Base-by-base conservation (phyloP, 2,113 vertebrate genomes). In the Electrona antarctica region DNA sequence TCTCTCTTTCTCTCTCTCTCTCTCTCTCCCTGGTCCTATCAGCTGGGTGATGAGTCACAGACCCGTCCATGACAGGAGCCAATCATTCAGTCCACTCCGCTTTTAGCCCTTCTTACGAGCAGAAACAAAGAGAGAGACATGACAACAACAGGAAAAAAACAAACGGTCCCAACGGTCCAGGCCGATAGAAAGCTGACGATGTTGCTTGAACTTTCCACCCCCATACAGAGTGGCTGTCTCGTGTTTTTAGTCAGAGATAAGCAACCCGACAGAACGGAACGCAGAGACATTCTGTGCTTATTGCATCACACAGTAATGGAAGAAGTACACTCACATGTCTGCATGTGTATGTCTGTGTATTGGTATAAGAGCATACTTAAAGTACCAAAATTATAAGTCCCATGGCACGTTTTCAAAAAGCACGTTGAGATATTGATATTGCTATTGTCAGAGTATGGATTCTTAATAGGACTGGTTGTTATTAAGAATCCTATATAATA, bases 11-110 rank as follows among this genome's bases (percentile, higher is more conserved):
- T 41, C 33, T 41, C 33, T 4, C 77, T 83, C 78, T 84, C 77
- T 73, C 72, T 62, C 65, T 67, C 54, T 83, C 79, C 78, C 81
- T 80, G 70, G 80, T 76, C 78, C 85, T 75, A 85, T 88, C 88
- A 87, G 77, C 86, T 81, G 61, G 67, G 83, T 90, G 89, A 83
- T 90, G 89, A 92, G 77, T 90, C 90, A 90, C 83, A 90, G 81
- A 58, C 82, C 77, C 77, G 74, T 73, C 70, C 8, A 15, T 82
- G 83, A 87, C 83, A 85, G 79, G 64, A 72, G 85, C 80, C 86
- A 86, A 83, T 86, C 82, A 82, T 87, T 87, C 85, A 76, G 86
- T 86, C 74, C 76, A 6, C 33, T 87, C 60, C 74, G 69, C 76
- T 78, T 85, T 81, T 68, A 67, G 73, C 73, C 67, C 59, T 82